Conservation (phyloP, 2,888 invertebrate species). For the Hesperia comma region DNA sequence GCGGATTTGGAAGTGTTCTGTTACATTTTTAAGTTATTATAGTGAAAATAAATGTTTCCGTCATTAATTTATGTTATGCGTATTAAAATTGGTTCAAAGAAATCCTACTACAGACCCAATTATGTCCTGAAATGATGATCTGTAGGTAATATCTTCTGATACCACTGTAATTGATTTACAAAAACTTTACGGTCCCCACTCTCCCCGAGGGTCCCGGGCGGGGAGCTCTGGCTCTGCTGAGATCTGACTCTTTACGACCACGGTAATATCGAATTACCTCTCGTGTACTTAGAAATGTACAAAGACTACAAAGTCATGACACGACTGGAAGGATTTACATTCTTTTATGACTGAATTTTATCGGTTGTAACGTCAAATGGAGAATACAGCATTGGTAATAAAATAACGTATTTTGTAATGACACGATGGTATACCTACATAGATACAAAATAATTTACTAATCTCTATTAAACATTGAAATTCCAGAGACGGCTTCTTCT, state of each 20-base stretch:
- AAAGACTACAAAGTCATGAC: constrained; percentile 6
- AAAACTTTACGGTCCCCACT: constrained; percentile 13
- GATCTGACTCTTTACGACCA: constrained; percentile 11
- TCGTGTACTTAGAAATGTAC: constrained; percentile 2
- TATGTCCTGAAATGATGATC: constrained; percentile 17
- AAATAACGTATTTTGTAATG: too few species aligned
- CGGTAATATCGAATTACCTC: constrained; percentile 19
- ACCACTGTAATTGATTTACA: constrained; percentile 24
- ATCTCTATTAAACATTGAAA: too few species aligned
- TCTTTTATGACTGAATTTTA: background rate
- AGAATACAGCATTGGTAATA: too few species aligned
- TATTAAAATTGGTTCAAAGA: too few species aligned
- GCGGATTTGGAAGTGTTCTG: background rate
- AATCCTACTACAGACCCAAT: constrained; percentile 1
- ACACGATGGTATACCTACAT: too few species aligned
- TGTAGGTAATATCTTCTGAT: constrained; percentile 6
- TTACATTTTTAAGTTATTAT: too few species aligned
- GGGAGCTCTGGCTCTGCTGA: background rate
- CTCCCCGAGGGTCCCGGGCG: background rate
- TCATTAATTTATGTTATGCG: too few species aligned
- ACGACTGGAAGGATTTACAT: constrained; percentile 8
- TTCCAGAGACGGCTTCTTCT: too few species aligned
- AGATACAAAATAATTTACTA: too few species aligned
- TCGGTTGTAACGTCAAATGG: background rate
- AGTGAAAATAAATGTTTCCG: too few species aligned